Conservation (phyloP, 2,113 vertebrate species). For the Craseonycteris thonglongyai region DNA sequence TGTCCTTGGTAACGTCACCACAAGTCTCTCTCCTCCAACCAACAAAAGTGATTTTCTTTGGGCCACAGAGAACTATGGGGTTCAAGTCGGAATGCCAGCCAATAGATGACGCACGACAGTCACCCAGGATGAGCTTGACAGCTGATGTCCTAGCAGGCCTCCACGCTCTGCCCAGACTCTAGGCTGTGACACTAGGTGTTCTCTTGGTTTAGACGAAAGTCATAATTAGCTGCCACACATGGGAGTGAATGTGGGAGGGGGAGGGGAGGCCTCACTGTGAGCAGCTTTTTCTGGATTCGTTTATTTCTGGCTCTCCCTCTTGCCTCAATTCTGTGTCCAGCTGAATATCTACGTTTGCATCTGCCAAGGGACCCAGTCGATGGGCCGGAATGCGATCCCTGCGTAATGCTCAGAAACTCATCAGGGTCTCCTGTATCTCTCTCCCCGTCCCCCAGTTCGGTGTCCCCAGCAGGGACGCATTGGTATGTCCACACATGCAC, state of each 20-base stretch:
- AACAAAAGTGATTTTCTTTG: not conserved
- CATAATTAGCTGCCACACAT: conserved; percentile 9
- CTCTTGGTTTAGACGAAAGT: not conserved
- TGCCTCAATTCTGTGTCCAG: not conserved
- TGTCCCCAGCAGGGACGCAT: not conserved
- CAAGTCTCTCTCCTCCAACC: not conserved
- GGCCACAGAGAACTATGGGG: not conserved
- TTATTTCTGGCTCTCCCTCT: conserved; percentile 24
- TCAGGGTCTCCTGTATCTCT: not conserved
- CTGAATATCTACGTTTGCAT: not conserved
- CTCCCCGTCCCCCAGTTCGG: not conserved
- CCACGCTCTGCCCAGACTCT: not conserved
- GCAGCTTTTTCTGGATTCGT: not conserved
- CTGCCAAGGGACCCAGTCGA: not conserved
- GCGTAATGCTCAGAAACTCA: not conserved
- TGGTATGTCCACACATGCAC: accelerated
- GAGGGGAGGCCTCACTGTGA: not conserved
- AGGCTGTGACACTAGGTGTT: not conserved
- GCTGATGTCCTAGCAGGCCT: not conserved
- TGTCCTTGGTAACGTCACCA: not conserved
- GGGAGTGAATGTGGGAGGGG: not conserved
- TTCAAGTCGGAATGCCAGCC: not conserved
- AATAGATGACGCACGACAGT: not conserved
- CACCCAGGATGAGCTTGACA: not conserved
- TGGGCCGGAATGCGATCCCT: not conserved